A percentile compares a stretch with the other conserved stretches of the same genome.
Conservation (phyloP, 2,888 invertebrate species). For the Labia minor region DNA sequence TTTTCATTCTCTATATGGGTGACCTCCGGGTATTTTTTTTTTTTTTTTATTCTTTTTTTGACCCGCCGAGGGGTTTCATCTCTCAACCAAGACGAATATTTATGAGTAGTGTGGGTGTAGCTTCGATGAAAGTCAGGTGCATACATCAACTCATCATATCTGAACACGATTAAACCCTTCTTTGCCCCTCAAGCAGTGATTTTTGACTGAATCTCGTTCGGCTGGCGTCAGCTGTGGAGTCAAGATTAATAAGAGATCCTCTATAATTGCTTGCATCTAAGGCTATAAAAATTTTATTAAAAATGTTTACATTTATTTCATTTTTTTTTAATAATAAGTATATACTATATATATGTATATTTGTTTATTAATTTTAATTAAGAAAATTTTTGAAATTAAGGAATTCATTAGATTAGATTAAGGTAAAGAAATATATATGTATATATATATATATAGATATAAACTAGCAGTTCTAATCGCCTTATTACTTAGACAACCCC, state of each 20-base stretch:
- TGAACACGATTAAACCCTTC: conserved; percentile 4
- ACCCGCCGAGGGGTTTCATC: background rate
- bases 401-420: too few relatives aligned
- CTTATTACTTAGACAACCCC: too few relatives aligned
- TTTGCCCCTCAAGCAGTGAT: background rate
- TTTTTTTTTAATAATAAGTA: too few relatives aligned
- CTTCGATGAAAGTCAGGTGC: background rate
- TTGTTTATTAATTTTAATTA: background rate
- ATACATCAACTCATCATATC: background rate
- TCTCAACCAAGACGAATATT: background rate
- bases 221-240: background rate
- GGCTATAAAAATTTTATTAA: background rate
- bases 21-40: background rate
- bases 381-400: background rate
- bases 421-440: background rate
- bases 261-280: background rate
- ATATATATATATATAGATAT: background rate
- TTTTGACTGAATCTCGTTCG: background rate
- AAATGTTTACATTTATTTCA: background rate
- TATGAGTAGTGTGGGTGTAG: background rate
- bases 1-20: background rate
- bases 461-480: background rate
- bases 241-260: background rate
- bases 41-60: too few relatives aligned
- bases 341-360: too few relatives aligned